Evolutionary conservation across 2,888 invertebrate species (phyloP).

Genomic region (Epinotia demarniana): DNA sequence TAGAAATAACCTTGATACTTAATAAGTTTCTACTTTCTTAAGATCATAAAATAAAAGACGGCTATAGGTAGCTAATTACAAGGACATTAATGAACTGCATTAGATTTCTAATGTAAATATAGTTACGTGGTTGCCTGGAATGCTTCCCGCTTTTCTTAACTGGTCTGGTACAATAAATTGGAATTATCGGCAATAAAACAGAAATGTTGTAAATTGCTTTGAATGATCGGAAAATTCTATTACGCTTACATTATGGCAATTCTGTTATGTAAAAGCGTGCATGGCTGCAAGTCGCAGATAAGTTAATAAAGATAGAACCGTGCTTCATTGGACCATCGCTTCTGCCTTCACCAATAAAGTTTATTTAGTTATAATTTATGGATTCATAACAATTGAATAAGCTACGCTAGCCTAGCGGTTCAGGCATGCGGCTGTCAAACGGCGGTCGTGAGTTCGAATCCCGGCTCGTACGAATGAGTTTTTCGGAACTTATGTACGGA

Average conservation of each 20-base stretch:
- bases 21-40: neutral
- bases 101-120: conserved; percentile 12
- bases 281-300: conserved; percentile 7
- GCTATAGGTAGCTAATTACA: neutral
- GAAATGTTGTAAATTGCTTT: conserved; percentile 29
- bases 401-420: too few species aligned
- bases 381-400: neutral
- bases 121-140: neutral
- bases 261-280: conserved; percentile 16
- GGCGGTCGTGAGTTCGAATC: too few species aligned
- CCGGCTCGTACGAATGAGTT: too few species aligned
- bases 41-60: neutral
- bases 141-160: neutral
- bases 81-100: neutral
- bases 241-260: conserved; percentile 18
- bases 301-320: neutral
- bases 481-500: too few species aligned
- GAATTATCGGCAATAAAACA: conserved; percentile 31
- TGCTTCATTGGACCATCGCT: conserved; percentile 3
- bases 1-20: too few species aligned
- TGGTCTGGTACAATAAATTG: conserved; percentile 28
- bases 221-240: conserved; percentile 30
- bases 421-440: too few species aligned
- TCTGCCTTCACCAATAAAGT: neutral
- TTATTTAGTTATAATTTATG: neutral